phyloP scores from a whole-genome alignment of 2,797 vertebrate genomes.

The Parauchenoglanis punctatus region DNA sequence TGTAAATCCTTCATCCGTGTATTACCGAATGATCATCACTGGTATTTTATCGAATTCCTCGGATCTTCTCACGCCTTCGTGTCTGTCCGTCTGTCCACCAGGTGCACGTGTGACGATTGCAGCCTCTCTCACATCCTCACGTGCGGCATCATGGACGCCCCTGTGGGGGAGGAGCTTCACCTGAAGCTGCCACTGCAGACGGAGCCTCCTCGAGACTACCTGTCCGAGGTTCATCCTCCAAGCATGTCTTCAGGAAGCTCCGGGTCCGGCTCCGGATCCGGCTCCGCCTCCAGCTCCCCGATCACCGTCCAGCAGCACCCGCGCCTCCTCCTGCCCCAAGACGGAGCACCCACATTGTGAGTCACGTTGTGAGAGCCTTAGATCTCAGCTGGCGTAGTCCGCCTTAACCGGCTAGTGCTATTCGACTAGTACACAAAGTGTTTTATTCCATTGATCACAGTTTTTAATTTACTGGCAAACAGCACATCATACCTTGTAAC shows the following conservation, averaged over 20 bases:
- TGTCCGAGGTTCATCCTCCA: conserved; percentile 88
- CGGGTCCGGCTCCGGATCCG: conserved; percentile 89
- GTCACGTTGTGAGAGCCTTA: conserved; percentile 56
- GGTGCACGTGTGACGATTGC: conserved; percentile 98
- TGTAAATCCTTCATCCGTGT: neutral
- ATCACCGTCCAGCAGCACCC: conserved; percentile 89
- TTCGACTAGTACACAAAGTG: neutral
- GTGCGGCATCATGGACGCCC: conserved; percentile 96
- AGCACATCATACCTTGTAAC: neutral
- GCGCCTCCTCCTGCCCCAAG: conserved; percentile 86
- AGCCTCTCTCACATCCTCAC: conserved; percentile 98
- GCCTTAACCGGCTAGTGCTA: neutral
- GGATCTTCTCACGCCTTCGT: neutral
- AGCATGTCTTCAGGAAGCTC: conserved; percentile 95
- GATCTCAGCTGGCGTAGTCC: neutral
- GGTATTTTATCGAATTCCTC: neutral
- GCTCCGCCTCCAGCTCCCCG: conserved; percentile 93
- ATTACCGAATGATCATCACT: neutral
- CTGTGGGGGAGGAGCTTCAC: conserved; percentile 88
- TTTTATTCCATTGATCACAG: neutral
- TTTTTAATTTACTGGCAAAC: neutral
- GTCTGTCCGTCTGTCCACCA: conserved; percentile 54
- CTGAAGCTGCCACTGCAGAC: conserved; percentile 87
- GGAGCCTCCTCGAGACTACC: conserved; percentile 84
- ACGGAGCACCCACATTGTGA: conserved; percentile 87